Conservation (phyloP, 2,797 vertebrate species). For the Salmo trutta region DNA sequence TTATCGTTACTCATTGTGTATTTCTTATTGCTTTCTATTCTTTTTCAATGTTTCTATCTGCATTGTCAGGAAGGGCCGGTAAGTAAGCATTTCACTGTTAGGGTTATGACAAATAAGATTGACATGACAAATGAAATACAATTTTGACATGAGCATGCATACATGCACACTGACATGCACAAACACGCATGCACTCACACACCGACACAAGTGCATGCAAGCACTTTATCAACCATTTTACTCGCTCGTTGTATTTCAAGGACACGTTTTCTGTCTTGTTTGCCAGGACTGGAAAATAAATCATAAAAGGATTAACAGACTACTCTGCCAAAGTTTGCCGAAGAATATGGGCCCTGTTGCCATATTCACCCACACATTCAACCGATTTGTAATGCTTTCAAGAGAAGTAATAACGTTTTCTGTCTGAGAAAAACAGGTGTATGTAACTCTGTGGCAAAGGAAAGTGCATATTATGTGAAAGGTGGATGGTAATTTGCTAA, state of each 20-base stretch:
- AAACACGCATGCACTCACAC: conserved; percentile 6
- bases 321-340: conserved; percentile 7
- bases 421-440: conserved; percentile 37
- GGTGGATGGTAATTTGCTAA: not conserved
- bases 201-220: conserved; percentile 7
- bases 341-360: conserved; percentile 19
- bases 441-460: conserved; percentile 19
- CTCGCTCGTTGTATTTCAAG: not conserved
- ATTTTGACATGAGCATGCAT: not conserved
- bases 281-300: conserved; percentile 3
- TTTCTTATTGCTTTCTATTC: too few relatives aligned
- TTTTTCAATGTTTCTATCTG: too few relatives aligned
- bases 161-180: conserved; percentile 8
- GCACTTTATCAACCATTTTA: not conserved
- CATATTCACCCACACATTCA: conserved; percentile 41
- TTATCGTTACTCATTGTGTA: too few relatives aligned
- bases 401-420: not conserved
- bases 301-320: conserved; percentile 20
- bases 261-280: not conserved
- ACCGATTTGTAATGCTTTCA: conserved; percentile 16
- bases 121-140: too few relatives aligned
- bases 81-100: too few relatives aligned
- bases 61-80: too few relatives aligned
- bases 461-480: not conserved
- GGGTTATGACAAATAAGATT: too few relatives aligned